Evolutionary conservation across 2,888 invertebrate genomes (phyloP), one percentile per base, ranked within the genome.

Genomic region (Patella depressa): DNA sequence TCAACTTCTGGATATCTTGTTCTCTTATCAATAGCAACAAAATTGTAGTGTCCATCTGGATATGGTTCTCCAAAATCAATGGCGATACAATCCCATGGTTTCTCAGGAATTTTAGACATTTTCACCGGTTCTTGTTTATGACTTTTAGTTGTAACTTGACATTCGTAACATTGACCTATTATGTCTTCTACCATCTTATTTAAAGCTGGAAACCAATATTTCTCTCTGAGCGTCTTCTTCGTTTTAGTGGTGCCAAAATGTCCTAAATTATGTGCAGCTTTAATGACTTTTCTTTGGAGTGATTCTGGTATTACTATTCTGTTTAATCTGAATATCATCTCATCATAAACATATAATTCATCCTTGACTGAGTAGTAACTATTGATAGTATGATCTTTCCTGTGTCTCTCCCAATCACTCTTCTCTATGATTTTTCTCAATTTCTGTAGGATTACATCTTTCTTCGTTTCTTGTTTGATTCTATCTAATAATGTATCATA

Each of bases 1-100:
- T 80, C 78, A 55, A 80, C 82, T 15, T 24, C 79, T 59, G 80
- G 82, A 59, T 77, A 80, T 71, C 80, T 53, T 29, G 29, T 29
- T 29, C 29, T 29, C 29, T 29, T 29, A 29, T 29, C 29, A 29
- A 29, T 29, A 59, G 59, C 12, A n/a, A n/a, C 7, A 11, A 59
- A 17, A 59, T 3, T 59, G n/a, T 59, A n/a, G 2, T 59, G 3
- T 7, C n/a, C 59, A 59, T n/a, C 17, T 14, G 59, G 59, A 3
- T 29, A 29, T 7, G 17, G 15, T 17, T 2, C 17, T 59, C 59
- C 59, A 15, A 59, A 59, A 59, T 59, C 59, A n/a, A 15, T 15
- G 5, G 15, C 17, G 7, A 59, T 15, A 7, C 19, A 19, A 15
- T 15, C 7, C 59, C 59, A 59, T 14, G 59, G 59, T 59, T 15